phyloP scores from a whole-genome alignment of 2,113 vertebrate genomes.

The Tachycineta bicolor region DNA sequence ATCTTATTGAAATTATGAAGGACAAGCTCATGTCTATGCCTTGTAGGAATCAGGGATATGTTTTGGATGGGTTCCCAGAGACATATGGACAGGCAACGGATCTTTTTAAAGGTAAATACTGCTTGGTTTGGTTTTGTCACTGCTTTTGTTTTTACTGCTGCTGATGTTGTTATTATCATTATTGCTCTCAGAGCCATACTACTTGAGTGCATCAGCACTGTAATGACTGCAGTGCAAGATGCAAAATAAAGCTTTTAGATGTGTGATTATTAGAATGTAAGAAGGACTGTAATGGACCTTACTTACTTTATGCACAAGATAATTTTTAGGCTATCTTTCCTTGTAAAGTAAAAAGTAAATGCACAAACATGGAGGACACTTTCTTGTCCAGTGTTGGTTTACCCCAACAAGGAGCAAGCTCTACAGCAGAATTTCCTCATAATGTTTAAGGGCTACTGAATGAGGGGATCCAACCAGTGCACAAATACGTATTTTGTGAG shows the following conservation, averaged over 20 bases:
- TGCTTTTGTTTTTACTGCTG: neutral
- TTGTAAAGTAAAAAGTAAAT: neutral
- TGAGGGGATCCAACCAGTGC: neutral
- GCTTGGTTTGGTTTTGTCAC: neutral
- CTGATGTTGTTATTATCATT: neutral
- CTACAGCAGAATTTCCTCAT: neutral
- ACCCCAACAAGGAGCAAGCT: neutral
- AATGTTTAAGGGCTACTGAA: neutral
- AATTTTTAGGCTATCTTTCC: neutral
- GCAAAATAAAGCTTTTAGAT: neutral
- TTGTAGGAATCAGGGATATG: constrained; percentile 92
- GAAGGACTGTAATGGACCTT: neutral
- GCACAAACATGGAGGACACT: neutral
- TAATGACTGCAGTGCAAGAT: neutral
- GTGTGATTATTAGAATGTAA: neutral
- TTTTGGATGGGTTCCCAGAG: constrained; percentile 89
- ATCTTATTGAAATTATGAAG: constrained; percentile 79
- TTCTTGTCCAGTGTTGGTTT: neutral
- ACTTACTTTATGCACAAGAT: neutral
- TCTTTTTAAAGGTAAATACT: constrained; percentile 83
- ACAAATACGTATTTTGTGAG: neutral
- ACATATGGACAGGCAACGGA: constrained; percentile 85
- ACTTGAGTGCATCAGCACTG: neutral
- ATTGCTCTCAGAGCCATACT: neutral
- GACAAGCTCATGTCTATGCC: constrained; percentile 87